These are phyloP conservation scores for Oxyteleia sp. DNA, from an alignment of 2,888 invertebrate species.

Conservation along the genomic window DNA sequence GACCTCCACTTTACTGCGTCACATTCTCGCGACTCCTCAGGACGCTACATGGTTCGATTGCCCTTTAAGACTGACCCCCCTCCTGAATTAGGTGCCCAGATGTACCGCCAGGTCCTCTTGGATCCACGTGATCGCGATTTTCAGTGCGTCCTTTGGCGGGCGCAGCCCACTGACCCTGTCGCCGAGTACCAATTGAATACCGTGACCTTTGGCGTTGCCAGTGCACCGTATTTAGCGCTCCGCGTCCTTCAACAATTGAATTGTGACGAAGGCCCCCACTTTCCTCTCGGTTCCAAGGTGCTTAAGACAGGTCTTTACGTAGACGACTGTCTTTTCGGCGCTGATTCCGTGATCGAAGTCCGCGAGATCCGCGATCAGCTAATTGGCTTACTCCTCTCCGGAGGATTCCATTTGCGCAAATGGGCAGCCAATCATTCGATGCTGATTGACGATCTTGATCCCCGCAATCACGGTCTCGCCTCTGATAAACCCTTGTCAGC, in stretches of 20 bases:
- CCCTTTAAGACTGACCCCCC: background rate
- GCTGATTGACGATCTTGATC: too few relatives aligned
- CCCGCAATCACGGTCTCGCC: constrained; percentile 4
- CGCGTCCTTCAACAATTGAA: background rate
- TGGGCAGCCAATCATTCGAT: constrained; percentile 18
- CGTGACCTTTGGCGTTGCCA: constrained; percentile 5
- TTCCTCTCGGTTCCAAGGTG: background rate
- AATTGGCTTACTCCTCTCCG: background rate
- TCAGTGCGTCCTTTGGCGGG: background rate
- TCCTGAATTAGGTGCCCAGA: constrained; percentile 4
- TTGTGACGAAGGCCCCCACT: background rate
- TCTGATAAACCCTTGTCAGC: background rate
- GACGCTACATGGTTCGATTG: constrained; percentile 3
- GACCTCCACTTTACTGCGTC: background rate
- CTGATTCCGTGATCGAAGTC: background rate
- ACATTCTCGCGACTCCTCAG: background rate
- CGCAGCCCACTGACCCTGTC: background rate
- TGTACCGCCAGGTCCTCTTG: constrained; percentile 34
- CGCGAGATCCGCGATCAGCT: constrained; percentile 28
- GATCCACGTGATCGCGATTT: constrained; percentile 1
- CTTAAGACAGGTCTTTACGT: constrained; percentile 9
- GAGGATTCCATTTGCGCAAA: constrained; percentile 3
- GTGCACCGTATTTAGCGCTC: constrained; percentile 7
- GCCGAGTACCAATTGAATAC: constrained; percentile 4
- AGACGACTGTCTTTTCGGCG: constrained; percentile 52